A percentile compares a stretch with the other conserved stretches of the same genome.
Evolutionary conservation across 2,888 invertebrate species (phyloP).

Genomic region (Odontocerum albicorne): DNA sequence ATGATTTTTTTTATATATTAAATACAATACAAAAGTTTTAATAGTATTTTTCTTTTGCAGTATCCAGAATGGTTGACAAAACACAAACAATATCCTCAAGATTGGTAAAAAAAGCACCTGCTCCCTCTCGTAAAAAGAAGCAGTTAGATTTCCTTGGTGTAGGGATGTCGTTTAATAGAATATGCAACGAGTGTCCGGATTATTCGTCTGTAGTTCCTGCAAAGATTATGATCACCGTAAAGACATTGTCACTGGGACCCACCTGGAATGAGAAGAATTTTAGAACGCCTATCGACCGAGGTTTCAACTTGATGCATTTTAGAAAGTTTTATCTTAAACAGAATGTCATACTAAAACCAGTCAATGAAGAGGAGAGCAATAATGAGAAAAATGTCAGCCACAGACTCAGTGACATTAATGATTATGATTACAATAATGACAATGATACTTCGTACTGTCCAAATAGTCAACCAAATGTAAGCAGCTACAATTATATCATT

Average conservation of each 20-base stretch:
- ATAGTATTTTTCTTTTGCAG: conserved; percentile 18
- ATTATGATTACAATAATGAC: conserved; percentile 55
- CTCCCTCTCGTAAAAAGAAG: conserved; percentile 43
- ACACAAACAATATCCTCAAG: conserved; percentile 24
- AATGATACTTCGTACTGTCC: conserved; percentile 56
- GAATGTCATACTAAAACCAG: conserved; percentile 45
- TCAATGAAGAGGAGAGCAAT: conserved; percentile 17
- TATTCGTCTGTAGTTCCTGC: conserved; percentile 50
- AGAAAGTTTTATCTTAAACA: conserved; percentile 47
- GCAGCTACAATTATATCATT: conserved; percentile 9
- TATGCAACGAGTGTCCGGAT: conserved; percentile 39
- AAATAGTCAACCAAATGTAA: conserved; percentile 37
- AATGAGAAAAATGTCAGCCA: conserved; percentile 22
- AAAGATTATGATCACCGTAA: conserved; percentile 56
- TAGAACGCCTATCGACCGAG: conserved; percentile 50
- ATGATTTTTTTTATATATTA: no score
- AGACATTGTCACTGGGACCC: conserved; percentile 53
- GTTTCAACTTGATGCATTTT: conserved; percentile 29
- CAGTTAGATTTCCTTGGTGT: conserved; percentile 50
- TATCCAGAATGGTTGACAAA: conserved; percentile 25
- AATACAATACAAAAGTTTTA: no score
- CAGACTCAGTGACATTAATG: conserved; percentile 44
- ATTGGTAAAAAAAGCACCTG: conserved; percentile 24
- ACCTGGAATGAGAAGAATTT: conserved; percentile 56
- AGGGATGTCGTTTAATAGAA: conserved; percentile 45